Evolutionary conservation across 2,888 invertebrate genomes (phyloP), one percentile per base, ranked within the genome.

Genomic region (Ganaspis brasiliensis): DNA sequence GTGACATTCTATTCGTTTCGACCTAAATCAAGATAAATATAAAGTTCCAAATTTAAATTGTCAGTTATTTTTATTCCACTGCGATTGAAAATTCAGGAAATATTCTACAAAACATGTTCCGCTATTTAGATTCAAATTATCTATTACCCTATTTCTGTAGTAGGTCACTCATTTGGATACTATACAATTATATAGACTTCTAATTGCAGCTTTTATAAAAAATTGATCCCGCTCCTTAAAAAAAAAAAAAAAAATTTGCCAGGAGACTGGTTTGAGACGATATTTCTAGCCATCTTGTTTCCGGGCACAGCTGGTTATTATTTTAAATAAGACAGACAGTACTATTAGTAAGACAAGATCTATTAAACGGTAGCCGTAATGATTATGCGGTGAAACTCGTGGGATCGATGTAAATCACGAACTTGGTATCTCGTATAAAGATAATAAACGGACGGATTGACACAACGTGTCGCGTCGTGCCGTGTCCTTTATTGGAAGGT

Each of bases 401-500:
- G 37, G 72, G 72, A 79, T 75, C 71, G 73, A 75, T 78, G 75
- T 79, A 77, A 75, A 79, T 79, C 78, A 74, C 45, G 63, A 49
- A 26, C 71, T 45, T 61, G 16, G 12, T 14, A 70, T 57, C 26
- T 40, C 49, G 59, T 19, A 52, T 35, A 21, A 70, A 81, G 81
- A 87, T 87, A 86, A 87, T 84, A 79, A 86, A 79, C 79, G 75
- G 73, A 78, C 45, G 67, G 76, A 82, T 79, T 83, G 87, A 84
- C 83, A 78, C 61, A 80, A 80, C 78, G 82, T 80, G 75, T 80
- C 79, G 81, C 81, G 84, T 85, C 82, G 73, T 55, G 74, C 75
- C 72, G 56, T 79, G 83, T 82, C 82, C 82, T 78, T 85, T 82
- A 85, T 85, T 81, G 76, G 75, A 79, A 78, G 79, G 63, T 77